Conservation (phyloP, 2,797 vertebrate species). For the Caiman crocodilus region DNA sequence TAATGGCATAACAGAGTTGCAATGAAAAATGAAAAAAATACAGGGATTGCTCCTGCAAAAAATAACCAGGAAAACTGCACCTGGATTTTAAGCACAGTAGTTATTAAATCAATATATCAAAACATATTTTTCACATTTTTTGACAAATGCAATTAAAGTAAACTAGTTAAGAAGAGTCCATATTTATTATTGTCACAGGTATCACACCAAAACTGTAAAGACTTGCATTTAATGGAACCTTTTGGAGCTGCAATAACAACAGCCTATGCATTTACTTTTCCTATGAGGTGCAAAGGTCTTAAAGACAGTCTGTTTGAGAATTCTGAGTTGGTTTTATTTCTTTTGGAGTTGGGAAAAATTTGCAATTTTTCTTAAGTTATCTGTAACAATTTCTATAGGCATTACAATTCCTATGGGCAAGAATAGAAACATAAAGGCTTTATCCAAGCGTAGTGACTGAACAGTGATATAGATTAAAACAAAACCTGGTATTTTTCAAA, state of each 20-base stretch:
- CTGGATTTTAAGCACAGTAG: slow-evolving; percentile 79
- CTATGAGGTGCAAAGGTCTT: too few relatives aligned
- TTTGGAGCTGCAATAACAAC: neutral
- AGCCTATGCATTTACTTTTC: neutral
- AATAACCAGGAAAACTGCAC: slow-evolving; percentile 97
- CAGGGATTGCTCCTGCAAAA: slow-evolving; percentile 93
- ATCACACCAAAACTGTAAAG: neutral
- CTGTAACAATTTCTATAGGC: neutral
- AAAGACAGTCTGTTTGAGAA: neutral
- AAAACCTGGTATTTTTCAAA: neutral
- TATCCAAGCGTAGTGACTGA: neutral
- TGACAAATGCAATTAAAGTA: neutral
- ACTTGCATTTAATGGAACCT: neutral
- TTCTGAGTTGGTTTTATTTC: neutral
- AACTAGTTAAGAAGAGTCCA: neutral
- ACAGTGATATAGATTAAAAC: neutral
- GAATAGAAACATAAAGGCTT: neutral
- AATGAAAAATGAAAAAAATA: slow-evolving; percentile 96
- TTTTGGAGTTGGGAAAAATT: neutral
- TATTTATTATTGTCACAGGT: neutral
- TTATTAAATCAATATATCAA: neutral
- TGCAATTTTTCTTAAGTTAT: neutral
- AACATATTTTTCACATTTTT: neutral
- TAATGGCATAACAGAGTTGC: slow-evolving; percentile 93
- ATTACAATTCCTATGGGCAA: neutral